phyloP scores from a whole-genome alignment of 1,140 invertebrate species.

The Schlechtendalia chinensis region DNA sequence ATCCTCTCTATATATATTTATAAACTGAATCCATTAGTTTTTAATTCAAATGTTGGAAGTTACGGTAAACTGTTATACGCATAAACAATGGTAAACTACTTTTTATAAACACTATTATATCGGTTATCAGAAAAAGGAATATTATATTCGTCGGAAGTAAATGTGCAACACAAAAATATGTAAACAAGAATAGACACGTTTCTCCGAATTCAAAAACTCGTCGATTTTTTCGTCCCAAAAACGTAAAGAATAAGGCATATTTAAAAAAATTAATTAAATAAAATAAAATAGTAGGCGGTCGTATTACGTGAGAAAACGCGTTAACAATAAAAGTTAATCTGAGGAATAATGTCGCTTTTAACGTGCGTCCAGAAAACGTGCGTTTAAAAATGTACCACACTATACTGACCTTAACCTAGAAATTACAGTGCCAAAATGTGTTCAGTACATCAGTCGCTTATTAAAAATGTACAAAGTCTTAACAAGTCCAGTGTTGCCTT shows the following conservation, averaged over 20 bases:
- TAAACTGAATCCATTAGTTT: background rate
- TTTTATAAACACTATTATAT: background rate
- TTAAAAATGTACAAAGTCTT: background rate
- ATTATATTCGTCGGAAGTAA: background rate
- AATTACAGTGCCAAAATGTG: slow-evolving; percentile 25
- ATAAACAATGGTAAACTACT: background rate
- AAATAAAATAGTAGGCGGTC: background rate
- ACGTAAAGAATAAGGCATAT: background rate
- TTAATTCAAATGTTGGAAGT: background rate
- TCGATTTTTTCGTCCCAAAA: background rate
- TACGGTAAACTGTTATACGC: background rate
- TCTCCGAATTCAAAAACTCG: background rate
- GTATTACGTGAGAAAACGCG: background rate
- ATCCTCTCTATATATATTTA: too few relatives aligned
- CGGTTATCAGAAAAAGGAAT: background rate
- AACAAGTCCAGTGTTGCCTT: background rate
- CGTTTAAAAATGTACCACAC: background rate
- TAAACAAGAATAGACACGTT: background rate
- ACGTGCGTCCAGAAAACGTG: background rate
- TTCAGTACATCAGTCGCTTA: background rate
- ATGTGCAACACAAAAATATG: background rate
- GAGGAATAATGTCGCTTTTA: slow-evolving; percentile 13
- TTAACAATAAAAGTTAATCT: too few relatives aligned
- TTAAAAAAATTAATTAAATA: too few relatives aligned
- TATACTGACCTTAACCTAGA: slow-evolving; percentile 22